These are phyloP conservation scores for Anomalospiza imberbis DNA, from an alignment of 2,797 vertebrate species.

Conservation along the genomic window DNA sequence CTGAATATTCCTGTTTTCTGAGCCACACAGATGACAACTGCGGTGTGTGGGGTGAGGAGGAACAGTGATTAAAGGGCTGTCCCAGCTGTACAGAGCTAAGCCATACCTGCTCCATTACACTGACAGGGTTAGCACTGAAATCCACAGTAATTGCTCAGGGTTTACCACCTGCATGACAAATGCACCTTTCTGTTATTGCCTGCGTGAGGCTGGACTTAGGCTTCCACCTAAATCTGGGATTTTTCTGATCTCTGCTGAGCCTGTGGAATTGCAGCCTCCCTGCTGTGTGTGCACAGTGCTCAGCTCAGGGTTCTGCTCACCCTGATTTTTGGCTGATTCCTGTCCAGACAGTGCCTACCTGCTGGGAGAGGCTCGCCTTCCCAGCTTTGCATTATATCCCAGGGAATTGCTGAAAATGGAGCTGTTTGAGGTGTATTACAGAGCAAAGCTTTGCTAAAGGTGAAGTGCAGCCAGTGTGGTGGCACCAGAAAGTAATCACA, in stretches of 20 bases:
- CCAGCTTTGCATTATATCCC: not conserved
- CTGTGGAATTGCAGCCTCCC: not conserved
- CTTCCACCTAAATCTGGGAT: not conserved
- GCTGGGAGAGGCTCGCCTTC: not conserved
- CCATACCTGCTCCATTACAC: not conserved
- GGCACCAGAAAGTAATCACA: not conserved
- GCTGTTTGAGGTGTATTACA: not conserved
- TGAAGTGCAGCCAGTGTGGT: not conserved
- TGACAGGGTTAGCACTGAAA: not conserved
- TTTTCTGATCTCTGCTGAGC: not conserved
- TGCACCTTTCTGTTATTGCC: not conserved
- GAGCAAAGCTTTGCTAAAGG: not conserved
- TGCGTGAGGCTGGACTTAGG: not conserved
- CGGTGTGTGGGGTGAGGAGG: fast-evolving
- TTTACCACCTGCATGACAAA: slow-evolving; percentile 15
- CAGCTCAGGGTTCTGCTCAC: not conserved
- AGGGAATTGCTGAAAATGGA: not conserved
- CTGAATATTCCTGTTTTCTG: not conserved
- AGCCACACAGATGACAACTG: not conserved
- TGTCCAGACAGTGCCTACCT: not conserved
- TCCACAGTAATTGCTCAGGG: not conserved
- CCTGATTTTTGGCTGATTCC: not conserved
- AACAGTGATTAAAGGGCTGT: not conserved
- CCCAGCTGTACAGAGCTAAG: not conserved
- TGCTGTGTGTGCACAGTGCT: not conserved